These are phyloP conservation scores for Physeter macrocephalus DNA, from an alignment of 2,113 vertebrate species.

Conservation along the genomic window DNA sequence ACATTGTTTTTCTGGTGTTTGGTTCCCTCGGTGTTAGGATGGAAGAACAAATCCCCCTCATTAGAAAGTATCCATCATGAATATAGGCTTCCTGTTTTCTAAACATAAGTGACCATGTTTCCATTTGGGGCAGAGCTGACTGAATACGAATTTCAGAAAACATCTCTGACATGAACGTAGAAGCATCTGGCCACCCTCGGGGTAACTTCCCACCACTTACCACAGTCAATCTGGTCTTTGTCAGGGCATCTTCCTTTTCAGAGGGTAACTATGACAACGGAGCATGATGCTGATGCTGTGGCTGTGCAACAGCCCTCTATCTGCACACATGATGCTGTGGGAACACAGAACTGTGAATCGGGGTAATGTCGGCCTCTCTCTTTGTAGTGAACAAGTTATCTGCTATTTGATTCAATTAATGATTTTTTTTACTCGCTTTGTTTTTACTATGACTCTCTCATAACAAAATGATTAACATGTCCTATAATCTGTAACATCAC, in stretches of 20 bases:
- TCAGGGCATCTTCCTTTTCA: constrained; percentile 21
- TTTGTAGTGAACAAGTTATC: background rate
- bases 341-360: constrained; percentile 24
- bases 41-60: background rate
- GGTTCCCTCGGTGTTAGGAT: background rate
- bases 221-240: constrained; percentile 51
- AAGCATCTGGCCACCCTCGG: constrained; percentile 29
- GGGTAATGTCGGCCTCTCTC: background rate
- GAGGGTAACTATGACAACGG: constrained; percentile 53
- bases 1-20: background rate
- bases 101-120: background rate
- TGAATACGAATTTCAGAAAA: background rate
- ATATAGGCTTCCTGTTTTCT: background rate
- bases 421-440: background rate
- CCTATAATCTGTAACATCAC: background rate
- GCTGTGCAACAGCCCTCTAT: background rate
- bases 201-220: background rate
- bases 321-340: background rate
- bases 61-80: background rate
- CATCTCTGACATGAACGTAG: background rate
- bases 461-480: background rate
- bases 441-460: background rate
- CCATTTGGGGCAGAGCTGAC: background rate
- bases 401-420: background rate
- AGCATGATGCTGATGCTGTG: background rate